Percentiles rank a stretch among this genome's conserved stretches.
phyloP scores from a whole-genome alignment of 2,113 vertebrate species.

The Panthera tigris region DNA sequence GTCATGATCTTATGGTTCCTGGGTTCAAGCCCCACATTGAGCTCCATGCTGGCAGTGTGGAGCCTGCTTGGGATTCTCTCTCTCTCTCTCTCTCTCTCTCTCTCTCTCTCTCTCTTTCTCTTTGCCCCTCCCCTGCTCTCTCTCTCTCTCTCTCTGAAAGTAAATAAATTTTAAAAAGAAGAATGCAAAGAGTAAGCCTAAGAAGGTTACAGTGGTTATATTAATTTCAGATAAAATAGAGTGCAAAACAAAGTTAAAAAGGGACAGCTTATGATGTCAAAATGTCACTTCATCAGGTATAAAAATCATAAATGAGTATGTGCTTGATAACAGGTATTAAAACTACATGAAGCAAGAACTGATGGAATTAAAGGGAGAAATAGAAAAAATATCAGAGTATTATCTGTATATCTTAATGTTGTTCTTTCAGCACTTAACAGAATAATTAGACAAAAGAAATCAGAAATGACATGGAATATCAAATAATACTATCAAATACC shows the following conservation, averaged over 20 bases:
- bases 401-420: background rate
- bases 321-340: background rate
- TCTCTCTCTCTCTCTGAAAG: too few relatives aligned
- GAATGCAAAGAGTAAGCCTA: background rate
- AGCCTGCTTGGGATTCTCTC: too few relatives aligned
- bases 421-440: background rate
- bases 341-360: background rate
- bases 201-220: background rate
- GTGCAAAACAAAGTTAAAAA: background rate
- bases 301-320: background rate
- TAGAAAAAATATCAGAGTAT: background rate
- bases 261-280: background rate
- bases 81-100: too few relatives aligned
- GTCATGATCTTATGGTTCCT: too few relatives aligned
- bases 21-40: too few relatives aligned
- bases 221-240: background rate
- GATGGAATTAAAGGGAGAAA: background rate
- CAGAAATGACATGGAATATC: background rate
- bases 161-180: too few relatives aligned
- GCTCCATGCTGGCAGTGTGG: too few relatives aligned
- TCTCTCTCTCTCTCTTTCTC: too few relatives aligned
- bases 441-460: background rate
- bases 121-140: too few relatives aligned
- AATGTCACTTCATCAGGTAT: background rate
- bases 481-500: background rate